A percentile compares a stretch with the other conserved stretches of the same genome.
Evolutionary conservation across 2,113 vertebrate species (phyloP).

Genomic region (Azemiops feae): DNA sequence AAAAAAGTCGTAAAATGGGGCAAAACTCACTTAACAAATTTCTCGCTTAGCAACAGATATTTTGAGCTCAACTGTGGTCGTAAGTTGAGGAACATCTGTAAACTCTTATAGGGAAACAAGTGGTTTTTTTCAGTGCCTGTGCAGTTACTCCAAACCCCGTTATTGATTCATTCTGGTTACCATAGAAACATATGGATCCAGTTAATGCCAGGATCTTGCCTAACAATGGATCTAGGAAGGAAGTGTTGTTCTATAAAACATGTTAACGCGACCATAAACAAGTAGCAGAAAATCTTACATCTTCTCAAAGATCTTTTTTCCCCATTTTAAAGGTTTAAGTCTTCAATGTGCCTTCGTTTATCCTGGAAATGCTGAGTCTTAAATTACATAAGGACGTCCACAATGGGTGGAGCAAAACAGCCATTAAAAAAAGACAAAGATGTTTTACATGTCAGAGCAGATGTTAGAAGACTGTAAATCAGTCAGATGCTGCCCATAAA

Average conservation of each 20-base stretch:
- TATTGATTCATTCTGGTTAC: neutral
- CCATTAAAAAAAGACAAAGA: neutral
- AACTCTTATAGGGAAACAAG: neutral
- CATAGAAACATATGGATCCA: neutral
- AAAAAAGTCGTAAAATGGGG: too few relatives aligned
- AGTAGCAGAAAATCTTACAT: neutral
- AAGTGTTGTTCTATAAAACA: neutral
- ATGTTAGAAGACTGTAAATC: constrained; percentile 2
- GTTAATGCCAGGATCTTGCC: neutral
- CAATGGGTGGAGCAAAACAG: neutral
- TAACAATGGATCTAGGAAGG: neutral
- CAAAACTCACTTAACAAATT: too few relatives aligned
- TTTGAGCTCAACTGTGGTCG: too few relatives aligned
- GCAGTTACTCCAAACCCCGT: neutral
- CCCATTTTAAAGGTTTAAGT: neutral
- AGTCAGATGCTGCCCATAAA: neutral
- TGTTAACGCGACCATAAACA: neutral
- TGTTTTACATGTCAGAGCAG: neutral
- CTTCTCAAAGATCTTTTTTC: neutral
- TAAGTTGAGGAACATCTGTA: too few relatives aligned
- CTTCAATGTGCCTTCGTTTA: neutral
- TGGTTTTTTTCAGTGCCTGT: neutral
- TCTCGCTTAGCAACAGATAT: too few relatives aligned
- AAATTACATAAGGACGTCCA: neutral
- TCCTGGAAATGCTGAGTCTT: neutral